phyloP scores from a whole-genome alignment of 92 coral and sea anemone species.

The Epizoanthus illoricatus region DNA sequence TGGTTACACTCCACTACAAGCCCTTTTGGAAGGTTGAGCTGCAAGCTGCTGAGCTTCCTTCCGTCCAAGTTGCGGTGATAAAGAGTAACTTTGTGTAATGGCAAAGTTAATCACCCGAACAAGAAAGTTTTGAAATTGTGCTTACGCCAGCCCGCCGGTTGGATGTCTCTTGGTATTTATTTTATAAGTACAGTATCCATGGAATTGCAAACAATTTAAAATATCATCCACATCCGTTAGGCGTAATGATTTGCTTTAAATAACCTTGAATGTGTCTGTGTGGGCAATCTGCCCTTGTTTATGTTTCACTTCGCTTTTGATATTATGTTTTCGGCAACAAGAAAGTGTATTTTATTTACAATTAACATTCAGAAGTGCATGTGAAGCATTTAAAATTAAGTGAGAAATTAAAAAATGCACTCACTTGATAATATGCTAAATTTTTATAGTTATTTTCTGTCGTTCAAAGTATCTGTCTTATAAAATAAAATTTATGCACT shows the following conservation, averaged over 20 bases:
- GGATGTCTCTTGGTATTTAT: slow-evolving; percentile 4
- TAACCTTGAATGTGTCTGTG: neutral
- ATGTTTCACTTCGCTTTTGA: neutral
- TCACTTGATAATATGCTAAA: too few species aligned
- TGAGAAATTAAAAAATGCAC: too few species aligned
- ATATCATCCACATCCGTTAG: slow-evolving; percentile 6
- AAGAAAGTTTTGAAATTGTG: too few species aligned
- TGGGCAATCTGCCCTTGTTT: neutral
- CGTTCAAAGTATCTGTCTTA: neutral
- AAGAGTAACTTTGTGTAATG: too few species aligned
- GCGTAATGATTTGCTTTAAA: neutral
- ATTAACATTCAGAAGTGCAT: neutral
- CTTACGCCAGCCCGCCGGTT: neutral
- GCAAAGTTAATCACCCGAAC: too few species aligned
- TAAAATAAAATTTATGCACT: neutral
- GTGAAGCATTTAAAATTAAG: neutral
- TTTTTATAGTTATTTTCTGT: too few species aligned
- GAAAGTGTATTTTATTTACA: neutral
- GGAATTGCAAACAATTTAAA: neutral
- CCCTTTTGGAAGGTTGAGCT: too few species aligned
- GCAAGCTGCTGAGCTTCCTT: too few species aligned
- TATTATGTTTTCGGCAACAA: too few species aligned
- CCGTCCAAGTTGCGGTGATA: too few species aligned
- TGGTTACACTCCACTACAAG: too few species aligned
- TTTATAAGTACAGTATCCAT: neutral